Evolutionary conservation across 2,113 vertebrate species (phyloP).

Genomic region (Scomber japonicus): DNA sequence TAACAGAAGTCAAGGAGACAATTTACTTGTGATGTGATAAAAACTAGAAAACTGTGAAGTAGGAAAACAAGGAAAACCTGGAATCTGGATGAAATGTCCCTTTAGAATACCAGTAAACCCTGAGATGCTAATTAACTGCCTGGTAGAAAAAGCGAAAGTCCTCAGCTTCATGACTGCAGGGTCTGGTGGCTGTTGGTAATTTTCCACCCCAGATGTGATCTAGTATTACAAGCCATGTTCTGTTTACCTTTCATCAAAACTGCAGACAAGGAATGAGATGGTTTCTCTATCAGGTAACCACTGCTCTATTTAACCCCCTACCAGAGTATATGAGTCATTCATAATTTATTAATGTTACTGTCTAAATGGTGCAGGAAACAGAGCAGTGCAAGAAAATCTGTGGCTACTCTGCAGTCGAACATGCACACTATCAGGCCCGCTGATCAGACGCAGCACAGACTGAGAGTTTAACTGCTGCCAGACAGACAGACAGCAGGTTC

Average conservation of each 20-base stretch:
- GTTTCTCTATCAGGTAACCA: not conserved
- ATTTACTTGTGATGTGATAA: no score
- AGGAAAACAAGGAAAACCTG: not conserved
- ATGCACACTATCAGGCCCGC: not conserved
- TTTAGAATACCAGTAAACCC: not conserved
- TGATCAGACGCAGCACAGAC: not conserved
- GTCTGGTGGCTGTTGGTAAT: not conserved
- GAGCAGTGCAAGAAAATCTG: not conserved
- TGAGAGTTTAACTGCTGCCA: not conserved
- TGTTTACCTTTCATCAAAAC: slow-evolving; percentile 5
- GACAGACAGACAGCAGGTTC: not conserved
- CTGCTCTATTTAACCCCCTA: not conserved
- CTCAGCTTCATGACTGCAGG: not conserved
- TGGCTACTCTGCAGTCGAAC: not conserved
- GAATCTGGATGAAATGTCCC: slow-evolving; percentile 4
- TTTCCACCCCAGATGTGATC: not conserved
- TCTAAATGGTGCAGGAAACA: not conserved
- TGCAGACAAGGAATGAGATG: not conserved
- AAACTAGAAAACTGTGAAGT: no score
- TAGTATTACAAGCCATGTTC: slow-evolving; percentile 1
- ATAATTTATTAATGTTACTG: not conserved
- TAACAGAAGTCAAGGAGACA: no score
- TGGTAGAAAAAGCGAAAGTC: not conserved
- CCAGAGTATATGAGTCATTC: not conserved
- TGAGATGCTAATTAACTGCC: not conserved